Base-by-base conservation (phyloP, 2,797 vertebrate genomes). In the Xenops minutus region DNA sequence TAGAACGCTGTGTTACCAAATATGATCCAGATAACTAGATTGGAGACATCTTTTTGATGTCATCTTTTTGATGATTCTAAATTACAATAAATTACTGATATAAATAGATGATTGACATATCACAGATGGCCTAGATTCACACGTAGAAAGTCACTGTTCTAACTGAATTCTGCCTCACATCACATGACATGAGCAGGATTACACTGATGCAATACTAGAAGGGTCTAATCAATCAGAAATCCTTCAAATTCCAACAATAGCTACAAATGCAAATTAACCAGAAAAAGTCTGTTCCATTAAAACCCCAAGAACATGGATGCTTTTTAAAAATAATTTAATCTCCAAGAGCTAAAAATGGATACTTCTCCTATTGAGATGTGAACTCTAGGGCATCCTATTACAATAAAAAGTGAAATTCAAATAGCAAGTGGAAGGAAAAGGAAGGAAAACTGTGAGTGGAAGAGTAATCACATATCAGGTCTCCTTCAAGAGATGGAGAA, bases 221-320 rank as follows among this genome's bases (percentile, higher is more conserved):
- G 66, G 69, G 51, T 51, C 41, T 56, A 72, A 37, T 61, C 9
- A 55, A 48, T 78, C 43, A 36, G 54, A 82, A 78, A 59, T 62
- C 30, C 54, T 84, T 85, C 52, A 18, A 71, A 62, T 79, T 88
- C n/a, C 39, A 78, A 26, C 32, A 79, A 14, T 41, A 41, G 32
- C 41, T 81, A 61, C 10, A 79, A 84, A 78, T 17, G 14, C 32
- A 73, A 84, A 69, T 84, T 63, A 75, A 49, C 36, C 56, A 56
- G 68, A 86, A 93, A 84, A 93, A 49, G 18, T 68, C 49, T 77
- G 15, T 59, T 43, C 39, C n/a, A 37, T 52, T 69, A 63, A 90
- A 73, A 5, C 4, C 36, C 39, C 15, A 75, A 69, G 43, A 51
- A 20, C 17, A 4, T 46, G 12, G 26, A 5, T 58, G 15, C 36